A percentile compares a stretch with the other conserved stretches of the same genome.
Conservation (phyloP, 2,113 vertebrate species). For the Philantomba maxwellii region DNA sequence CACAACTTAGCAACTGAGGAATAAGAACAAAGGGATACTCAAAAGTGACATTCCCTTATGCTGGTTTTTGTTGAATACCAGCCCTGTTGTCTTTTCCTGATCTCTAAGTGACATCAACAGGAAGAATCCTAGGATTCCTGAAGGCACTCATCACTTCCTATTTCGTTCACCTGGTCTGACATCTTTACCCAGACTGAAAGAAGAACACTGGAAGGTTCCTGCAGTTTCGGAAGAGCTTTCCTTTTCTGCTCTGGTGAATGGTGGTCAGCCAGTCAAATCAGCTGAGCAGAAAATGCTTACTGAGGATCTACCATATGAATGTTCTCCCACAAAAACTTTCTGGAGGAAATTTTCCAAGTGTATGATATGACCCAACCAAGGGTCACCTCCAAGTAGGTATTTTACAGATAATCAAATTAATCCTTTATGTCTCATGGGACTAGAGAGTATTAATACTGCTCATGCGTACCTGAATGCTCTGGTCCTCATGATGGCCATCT, state of each 20-base stretch:
- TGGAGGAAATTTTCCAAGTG: neutral
- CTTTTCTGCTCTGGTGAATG: neutral
- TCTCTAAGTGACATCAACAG: neutral
- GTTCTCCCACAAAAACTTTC: neutral
- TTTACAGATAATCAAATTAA: neutral
- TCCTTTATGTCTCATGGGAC: neutral
- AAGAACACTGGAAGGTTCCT: neutral
- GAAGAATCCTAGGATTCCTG: neutral
- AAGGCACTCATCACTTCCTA: neutral
- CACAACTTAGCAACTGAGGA: neutral
- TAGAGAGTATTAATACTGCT: neutral
- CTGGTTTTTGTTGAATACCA: neutral
- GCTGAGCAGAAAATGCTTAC: neutral
- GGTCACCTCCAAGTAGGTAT: neutral
- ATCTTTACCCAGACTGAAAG: neutral
- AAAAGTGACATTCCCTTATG: neutral
- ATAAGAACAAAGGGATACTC: neutral
- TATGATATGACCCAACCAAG: neutral
- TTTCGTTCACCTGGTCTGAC: neutral
- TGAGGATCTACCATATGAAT: neutral
- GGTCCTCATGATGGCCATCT: neutral
- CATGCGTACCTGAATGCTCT: accelerated
- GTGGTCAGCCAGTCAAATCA: neutral
- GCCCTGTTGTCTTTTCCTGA: neutral
- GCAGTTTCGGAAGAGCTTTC: neutral